phyloP scores from a whole-genome alignment of 1,140 invertebrate genomes.

The Leptinotarsa undecemlineata region DNA sequence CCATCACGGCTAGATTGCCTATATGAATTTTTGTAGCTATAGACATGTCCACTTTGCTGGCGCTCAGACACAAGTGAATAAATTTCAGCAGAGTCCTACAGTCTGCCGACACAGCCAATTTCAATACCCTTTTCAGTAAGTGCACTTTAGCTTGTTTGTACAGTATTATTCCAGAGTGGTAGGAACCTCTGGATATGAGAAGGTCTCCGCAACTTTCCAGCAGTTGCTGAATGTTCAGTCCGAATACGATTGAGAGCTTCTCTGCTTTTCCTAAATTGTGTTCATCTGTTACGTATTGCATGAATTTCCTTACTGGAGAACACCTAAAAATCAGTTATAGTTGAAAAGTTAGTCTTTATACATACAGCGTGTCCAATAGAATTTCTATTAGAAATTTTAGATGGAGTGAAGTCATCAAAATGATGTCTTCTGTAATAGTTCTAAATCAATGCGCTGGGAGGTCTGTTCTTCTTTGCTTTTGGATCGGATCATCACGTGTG shows the following conservation, averaged over 20 bases:
- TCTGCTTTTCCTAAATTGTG: slow-evolving; percentile 63
- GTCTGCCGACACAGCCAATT: slow-evolving; percentile 73
- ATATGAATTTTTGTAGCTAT: slow-evolving; percentile 68
- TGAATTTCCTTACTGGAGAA: slow-evolving; percentile 68
- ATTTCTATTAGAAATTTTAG: background rate
- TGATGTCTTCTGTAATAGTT: too few species aligned
- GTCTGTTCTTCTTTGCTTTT: too few species aligned
- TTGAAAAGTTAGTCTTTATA: background rate
- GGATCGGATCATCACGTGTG: too few species aligned
- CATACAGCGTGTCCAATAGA: background rate
- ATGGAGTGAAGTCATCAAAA: too few species aligned
- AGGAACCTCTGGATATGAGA: slow-evolving; percentile 66
- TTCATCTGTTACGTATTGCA: slow-evolving; percentile 64
- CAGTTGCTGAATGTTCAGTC: slow-evolving; percentile 69
- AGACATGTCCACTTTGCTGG: slow-evolving; percentile 63
- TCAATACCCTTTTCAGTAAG: slow-evolving; percentile 71
- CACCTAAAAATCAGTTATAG: slow-evolving; percentile 55
- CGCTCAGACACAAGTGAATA: slow-evolving; percentile 62
- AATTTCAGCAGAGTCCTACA: slow-evolving; percentile 70
- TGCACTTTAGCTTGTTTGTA: slow-evolving; percentile 74
- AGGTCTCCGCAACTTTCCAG: slow-evolving; percentile 75
- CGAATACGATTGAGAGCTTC: slow-evolving; percentile 63
- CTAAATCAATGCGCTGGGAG: too few species aligned
- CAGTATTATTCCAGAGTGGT: slow-evolving; percentile 66
- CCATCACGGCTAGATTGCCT: slow-evolving; percentile 70